These are phyloP conservation scores for Zophobas atratus DNA, from an alignment of 1,140 invertebrate genomes.

Conservation along the genomic window DNA sequence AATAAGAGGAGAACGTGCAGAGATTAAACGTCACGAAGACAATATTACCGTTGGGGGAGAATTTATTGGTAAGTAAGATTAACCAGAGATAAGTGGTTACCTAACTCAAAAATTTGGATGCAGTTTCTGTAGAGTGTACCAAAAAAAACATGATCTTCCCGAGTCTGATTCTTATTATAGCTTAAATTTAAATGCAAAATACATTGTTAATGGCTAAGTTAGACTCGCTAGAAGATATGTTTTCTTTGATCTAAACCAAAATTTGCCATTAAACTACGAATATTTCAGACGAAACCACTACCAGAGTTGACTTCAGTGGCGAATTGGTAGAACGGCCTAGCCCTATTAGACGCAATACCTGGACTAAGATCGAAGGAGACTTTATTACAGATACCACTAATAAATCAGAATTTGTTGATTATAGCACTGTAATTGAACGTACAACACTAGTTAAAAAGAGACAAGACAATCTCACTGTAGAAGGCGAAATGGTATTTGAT, in stretches of 20 bases:
- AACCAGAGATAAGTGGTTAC: neutral
- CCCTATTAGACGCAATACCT: constrained; percentile 84
- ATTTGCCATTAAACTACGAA: no score
- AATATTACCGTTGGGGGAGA: constrained; percentile 75
- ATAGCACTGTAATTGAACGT: constrained; percentile 72
- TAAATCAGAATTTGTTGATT: constrained; percentile 77
- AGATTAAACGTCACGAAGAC: constrained; percentile 75
- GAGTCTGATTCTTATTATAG: no score
- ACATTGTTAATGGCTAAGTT: no score
- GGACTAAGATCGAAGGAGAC: constrained; percentile 84
- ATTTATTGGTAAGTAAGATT: constrained; percentile 67
- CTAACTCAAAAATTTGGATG: no score
- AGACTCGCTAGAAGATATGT: no score
- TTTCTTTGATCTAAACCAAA: no score
- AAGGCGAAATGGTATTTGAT: constrained; percentile 77
- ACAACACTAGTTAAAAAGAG: constrained; percentile 73
- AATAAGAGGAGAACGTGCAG: constrained; percentile 73
- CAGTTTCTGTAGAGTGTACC: no score
- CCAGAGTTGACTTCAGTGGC: constrained; percentile 77
- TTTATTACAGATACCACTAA: constrained; percentile 79
- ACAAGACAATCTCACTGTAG: constrained; percentile 77
- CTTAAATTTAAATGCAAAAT: no score
- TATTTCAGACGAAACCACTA: constrained; percentile 76
- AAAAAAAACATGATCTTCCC: no score
- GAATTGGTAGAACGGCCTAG: constrained; percentile 76